A percentile compares a stretch with the other conserved stretches of the same genome.
Conservation (phyloP, 1,140 invertebrate species). For the Drosophila oshimai region DNA sequence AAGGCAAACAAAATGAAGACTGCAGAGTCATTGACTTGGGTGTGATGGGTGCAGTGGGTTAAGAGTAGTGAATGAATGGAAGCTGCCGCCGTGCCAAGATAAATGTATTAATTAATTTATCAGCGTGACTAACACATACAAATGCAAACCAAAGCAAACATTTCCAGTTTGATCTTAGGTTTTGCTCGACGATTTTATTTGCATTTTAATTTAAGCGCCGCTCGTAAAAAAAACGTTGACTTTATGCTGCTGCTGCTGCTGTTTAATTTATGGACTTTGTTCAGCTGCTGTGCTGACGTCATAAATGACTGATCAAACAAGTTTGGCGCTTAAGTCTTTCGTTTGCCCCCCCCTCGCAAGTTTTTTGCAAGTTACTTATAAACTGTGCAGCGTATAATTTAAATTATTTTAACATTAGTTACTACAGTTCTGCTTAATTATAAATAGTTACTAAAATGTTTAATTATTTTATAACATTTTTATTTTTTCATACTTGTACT, state of each 20-base stretch:
- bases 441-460: neutral
- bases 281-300: constrained; percentile 52
- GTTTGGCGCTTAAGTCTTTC: constrained; percentile 71
- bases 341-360: constrained; percentile 28
- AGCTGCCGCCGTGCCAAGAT: neutral
- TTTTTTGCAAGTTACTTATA: neutral
- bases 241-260: constrained; percentile 24
- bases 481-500: neutral
- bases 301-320: constrained; percentile 29
- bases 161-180: constrained; percentile 31
- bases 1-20: neutral
- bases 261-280: constrained; percentile 37
- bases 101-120: constrained; percentile 38
- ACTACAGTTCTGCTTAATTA: neutral
- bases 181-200: constrained; percentile 30
- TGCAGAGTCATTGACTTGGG: constrained; percentile 37
- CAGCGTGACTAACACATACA: constrained; percentile 15
- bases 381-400: neutral
- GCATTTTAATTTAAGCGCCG: constrained; percentile 57
- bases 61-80: constrained; percentile 23
- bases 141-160: neutral
- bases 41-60: constrained; percentile 9
- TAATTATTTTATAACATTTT: neutral
- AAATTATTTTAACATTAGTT: neutral
- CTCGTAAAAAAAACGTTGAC: constrained; percentile 20